phyloP scores from a whole-genome alignment of 2,888 invertebrate genomes.

The Nipponacmea schrenckii region DNA sequence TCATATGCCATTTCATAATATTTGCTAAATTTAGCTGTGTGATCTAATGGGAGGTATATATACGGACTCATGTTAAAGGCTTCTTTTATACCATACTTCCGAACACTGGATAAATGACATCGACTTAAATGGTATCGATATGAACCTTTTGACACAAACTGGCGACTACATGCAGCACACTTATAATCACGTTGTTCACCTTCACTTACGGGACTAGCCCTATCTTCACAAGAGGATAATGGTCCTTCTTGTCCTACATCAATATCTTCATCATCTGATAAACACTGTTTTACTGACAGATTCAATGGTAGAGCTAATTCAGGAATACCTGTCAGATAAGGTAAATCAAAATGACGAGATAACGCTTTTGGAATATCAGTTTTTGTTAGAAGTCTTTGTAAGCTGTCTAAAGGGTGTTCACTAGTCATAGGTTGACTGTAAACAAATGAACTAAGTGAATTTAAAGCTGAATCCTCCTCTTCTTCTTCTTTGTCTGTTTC shows the following conservation, averaged over 20 bases:
- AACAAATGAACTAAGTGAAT: constrained; percentile 64
- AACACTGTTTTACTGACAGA: constrained; percentile 41
- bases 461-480: constrained; percentile 51
- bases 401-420: constrained; percentile 89
- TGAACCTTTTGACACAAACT: constrained; percentile 95
- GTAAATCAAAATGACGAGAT: constrained; percentile 12
- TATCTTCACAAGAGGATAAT: constrained; percentile 27
- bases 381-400: constrained; percentile 95
- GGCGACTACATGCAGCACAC: constrained; percentile 69
- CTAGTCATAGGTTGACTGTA: constrained; percentile 62
- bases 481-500: constrained; percentile 7
- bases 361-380: constrained; percentile 75
- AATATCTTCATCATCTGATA: constrained; percentile 21
- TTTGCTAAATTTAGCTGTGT: constrained; percentile 88
- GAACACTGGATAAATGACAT: constrained; percentile 60
- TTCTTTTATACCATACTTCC: constrained; percentile 61
- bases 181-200: constrained; percentile 51
- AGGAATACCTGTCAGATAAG: constrained; percentile 30
- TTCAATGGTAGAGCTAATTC: constrained; percentile 48
- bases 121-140: constrained; percentile 89
- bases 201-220: constrained; percentile 46
- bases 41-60: constrained; percentile 64
- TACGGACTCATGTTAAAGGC: constrained; percentile 64
- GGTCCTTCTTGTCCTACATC: constrained; percentile 5
- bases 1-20: constrained; percentile 99